phyloP scores from a whole-genome alignment of 2,888 invertebrate genomes.

The Brachyptera putata region DNA sequence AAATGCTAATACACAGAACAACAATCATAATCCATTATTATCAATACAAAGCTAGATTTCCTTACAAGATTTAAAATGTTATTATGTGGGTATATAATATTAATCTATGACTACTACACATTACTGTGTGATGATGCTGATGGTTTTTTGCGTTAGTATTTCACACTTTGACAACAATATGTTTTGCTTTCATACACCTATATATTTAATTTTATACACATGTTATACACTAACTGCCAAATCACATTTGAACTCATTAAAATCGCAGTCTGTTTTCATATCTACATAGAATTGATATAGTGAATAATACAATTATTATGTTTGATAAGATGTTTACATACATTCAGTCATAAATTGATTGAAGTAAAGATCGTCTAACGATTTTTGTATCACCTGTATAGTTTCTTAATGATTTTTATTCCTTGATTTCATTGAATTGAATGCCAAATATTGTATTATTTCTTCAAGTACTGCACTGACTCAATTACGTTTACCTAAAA shows the following conservation, averaged over 20 bases:
- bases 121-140: not conserved
- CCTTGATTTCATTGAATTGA: not conserved
- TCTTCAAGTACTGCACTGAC: too few species aligned
- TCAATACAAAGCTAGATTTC: conserved; percentile 27
- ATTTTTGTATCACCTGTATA: too few species aligned
- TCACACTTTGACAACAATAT: conserved; percentile 12
- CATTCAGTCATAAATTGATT: not conserved
- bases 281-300: conserved; percentile 7
- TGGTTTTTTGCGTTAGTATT: conserved; percentile 4
- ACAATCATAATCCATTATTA: conserved; percentile 29
- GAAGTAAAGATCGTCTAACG: not conserved
- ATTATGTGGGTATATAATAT: conserved; percentile 17
- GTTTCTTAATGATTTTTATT: not conserved
- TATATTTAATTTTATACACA: conserved; percentile 9
- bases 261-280: conserved; percentile 22
- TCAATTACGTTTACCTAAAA: too few species aligned
- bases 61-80: conserved; percentile 19
- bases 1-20: conserved; percentile 30
- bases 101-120: conserved; percentile 16
- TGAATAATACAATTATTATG: conserved; percentile 20
- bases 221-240: conserved; percentile 14
- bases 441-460: too few species aligned
- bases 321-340: not conserved
- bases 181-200: conserved; percentile 14
- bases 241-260: conserved; percentile 20